Base-by-base conservation (phyloP, 1,140 invertebrate species). In the Bombus haemorrhoidalis region DNA sequence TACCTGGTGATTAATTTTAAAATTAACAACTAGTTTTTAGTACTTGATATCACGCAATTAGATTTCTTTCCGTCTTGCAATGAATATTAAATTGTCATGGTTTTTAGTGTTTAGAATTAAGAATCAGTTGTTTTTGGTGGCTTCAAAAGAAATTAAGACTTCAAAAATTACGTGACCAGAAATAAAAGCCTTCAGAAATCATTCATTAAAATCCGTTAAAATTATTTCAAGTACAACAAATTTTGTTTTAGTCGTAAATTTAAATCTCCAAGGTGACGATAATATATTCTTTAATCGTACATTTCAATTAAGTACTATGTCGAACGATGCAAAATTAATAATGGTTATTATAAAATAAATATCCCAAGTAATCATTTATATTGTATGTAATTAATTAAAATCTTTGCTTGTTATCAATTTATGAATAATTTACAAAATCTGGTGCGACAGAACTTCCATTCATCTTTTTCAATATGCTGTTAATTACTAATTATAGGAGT, bases 1-100 rank as follows among this genome's bases (percentile, higher is more conserved):
- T 77, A 41, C 15, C 64, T 39, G 34, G 39, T 64, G 41, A 77
- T 64, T 77, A 64, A 32, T 77, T 41, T 59, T n/a, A 64, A 18
- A 28, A 13, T 22, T 32, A 43, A 66, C 28, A 64, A 12, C 37
- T 64, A 41, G 59, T 78, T 41, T 28, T 64, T 41, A 64, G 9
- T n/a, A 41, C 37, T 32, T 39, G 57, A 62, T 41, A n/a, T 39
- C n/a, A 28, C 12, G 34, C 34, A 59, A 39, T 37, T 59, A 39
- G 25, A 18, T 8, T 76, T 76, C n/a, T 76, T 76, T 37, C 8
- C 25, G 22, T 25, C 66, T 37, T 10, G 9, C 18, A 34, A 68
- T 18, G 64, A 1, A 68, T 68, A 68, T 12, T 34, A 34, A 62
- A 62, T 62, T 34, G 15, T 66, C 2, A 3, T n/a, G 22, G 4